Conservation (phyloP, 2,888 invertebrate genomes). For the Tillus elongatus region DNA sequence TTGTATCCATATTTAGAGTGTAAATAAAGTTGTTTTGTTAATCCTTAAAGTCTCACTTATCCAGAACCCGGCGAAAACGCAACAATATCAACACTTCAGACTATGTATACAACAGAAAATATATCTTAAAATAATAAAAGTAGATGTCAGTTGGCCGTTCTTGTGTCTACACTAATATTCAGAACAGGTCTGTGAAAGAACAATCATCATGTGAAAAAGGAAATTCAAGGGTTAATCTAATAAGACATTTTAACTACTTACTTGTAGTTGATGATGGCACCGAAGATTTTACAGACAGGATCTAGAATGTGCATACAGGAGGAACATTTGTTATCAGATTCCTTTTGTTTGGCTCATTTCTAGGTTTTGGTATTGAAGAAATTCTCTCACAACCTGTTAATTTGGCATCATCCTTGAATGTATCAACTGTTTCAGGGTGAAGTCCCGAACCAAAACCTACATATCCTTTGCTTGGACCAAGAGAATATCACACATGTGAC, state of each 20-base stretch:
- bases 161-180: conserved; percentile 46
- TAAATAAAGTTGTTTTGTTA: no score
- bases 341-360: conserved; percentile 95
- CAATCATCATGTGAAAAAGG: conserved; percentile 43
- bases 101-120: conserved; percentile 1
- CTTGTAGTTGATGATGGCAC: conserved; percentile 52
- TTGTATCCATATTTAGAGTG: no score
- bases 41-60: no score
- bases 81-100: conserved; percentile 6
- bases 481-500: no score
- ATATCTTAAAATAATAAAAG: not conserved
- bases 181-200: conserved; percentile 44
- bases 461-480: conserved; percentile 95
- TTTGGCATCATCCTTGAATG: conserved; percentile 95
- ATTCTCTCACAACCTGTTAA: conserved; percentile 95
- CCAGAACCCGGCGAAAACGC: no score
- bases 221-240: not conserved
- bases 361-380: conserved; percentile 96
- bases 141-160: conserved; percentile 49
- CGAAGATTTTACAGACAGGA: conserved; percentile 93
- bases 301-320: conserved; percentile 99
- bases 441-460: conserved; percentile 99
- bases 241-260: conserved; percentile 19
- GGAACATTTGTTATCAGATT: conserved; percentile 86
- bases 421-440: conserved; percentile 98